phyloP scores from a whole-genome alignment of 1,140 invertebrate species.

The Drosophila pandora region DNA sequence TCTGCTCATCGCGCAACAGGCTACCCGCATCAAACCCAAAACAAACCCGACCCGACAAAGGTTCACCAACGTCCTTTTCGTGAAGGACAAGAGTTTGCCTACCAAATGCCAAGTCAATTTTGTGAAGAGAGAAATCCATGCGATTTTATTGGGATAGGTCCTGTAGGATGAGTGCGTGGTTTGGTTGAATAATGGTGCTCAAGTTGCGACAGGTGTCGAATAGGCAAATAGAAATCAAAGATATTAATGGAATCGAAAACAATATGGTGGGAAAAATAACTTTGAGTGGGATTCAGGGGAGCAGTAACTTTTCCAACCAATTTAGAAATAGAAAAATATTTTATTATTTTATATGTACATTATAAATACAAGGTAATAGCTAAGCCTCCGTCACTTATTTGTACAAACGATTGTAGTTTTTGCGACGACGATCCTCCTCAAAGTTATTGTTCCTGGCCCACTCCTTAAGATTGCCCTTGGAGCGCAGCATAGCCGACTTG shows the following conservation, averaged over 20 bases:
- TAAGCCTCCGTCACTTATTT: constrained; percentile 43
- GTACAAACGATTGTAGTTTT: constrained; percentile 79
- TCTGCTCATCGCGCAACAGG: constrained; percentile 40
- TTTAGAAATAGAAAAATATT: background rate
- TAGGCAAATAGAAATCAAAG: constrained; percentile 13
- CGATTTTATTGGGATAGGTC: constrained; percentile 41
- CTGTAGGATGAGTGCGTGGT: constrained; percentile 11
- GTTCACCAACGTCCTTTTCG: constrained; percentile 18
- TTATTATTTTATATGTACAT: background rate
- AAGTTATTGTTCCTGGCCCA: constrained; percentile 89
- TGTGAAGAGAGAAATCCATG: background rate
- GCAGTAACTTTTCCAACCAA: no score
- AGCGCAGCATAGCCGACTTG: constrained; percentile 93
- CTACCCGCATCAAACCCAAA: constrained; percentile 74
- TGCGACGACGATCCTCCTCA: constrained; percentile 79
- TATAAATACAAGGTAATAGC: background rate
- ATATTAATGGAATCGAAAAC: constrained; percentile 1
- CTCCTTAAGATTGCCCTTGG: constrained; percentile 88
- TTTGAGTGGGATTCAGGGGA: background rate
- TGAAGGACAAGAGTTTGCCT: constrained; percentile 47
- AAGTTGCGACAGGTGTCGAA: constrained; percentile 26
- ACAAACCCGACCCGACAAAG: constrained; percentile 47
- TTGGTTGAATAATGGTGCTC: constrained; percentile 33
- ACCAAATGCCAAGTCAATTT: constrained; percentile 34
- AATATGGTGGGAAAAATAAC: background rate